Conservation (phyloP, 2,113 vertebrate genomes). For the Pristiophorus japonicus region DNA sequence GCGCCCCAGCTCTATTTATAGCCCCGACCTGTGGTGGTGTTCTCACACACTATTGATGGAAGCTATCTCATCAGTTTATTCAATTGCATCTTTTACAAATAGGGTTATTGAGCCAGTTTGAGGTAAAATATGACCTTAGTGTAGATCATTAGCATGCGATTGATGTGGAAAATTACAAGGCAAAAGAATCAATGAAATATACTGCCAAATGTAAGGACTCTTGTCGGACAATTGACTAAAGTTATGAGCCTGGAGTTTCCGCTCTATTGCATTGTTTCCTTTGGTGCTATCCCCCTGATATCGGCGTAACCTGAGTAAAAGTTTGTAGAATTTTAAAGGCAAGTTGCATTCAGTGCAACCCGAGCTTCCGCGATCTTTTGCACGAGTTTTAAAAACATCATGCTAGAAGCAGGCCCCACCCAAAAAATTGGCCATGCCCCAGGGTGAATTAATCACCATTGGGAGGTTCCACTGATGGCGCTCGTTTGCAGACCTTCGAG, state of each 20-base stretch:
- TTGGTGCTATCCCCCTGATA: neutral
- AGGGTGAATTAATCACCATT: neutral
- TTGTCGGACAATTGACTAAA: neutral
- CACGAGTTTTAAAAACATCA: neutral
- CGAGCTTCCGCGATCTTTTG: neutral
- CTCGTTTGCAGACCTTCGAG: neutral
- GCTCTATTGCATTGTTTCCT: neutral
- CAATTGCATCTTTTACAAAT: neutral
- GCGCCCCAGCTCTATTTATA: too few species aligned
- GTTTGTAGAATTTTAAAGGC: neutral
- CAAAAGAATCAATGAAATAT: neutral
- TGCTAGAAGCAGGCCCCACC: too few species aligned
- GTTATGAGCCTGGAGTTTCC: neutral
- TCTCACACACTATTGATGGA: neutral
- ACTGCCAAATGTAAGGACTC: neutral
- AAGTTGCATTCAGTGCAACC: neutral
- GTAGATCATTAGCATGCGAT: neutral
- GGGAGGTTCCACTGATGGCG: neutral
- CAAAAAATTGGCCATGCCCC: neutral
- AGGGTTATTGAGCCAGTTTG: neutral
- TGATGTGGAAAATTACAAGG: neutral
- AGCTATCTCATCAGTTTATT: neutral
- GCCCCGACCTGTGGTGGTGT: too few species aligned
- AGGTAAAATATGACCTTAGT: neutral
- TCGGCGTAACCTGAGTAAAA: too few species aligned